Conservation (phyloP, 1,140 invertebrate species). For the Periplaneta americana region DNA sequence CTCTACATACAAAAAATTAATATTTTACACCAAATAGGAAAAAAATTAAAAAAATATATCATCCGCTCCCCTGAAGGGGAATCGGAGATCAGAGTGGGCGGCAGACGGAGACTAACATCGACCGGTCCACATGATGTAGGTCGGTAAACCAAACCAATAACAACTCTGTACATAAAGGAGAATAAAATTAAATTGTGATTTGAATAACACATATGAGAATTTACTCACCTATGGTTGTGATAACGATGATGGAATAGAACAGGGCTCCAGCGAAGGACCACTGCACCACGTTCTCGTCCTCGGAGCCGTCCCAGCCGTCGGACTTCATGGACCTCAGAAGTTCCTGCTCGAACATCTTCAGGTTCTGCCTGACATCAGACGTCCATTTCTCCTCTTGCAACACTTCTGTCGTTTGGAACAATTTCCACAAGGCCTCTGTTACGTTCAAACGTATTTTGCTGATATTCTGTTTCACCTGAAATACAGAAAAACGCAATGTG, state of each 20-base stretch:
- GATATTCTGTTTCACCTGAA: conserved; percentile 74
- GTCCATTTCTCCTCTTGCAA: conserved; percentile 71
- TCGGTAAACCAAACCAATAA: too few species aligned
- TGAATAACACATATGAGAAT: too few species aligned
- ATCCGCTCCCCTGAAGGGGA: too few species aligned
- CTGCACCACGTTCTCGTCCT: conserved; percentile 66
- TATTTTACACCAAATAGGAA: too few species aligned
- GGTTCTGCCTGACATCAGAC: conserved; percentile 45
- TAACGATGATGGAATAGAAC: conserved; percentile 96
- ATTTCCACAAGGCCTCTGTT: conserved; percentile 71
- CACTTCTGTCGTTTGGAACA: conserved; percentile 57
- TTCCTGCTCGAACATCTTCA: conserved; percentile 73
- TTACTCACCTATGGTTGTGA: conserved; percentile 90
- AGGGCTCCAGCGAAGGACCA: conserved; percentile 89
- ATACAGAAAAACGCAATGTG: conserved; percentile 22
- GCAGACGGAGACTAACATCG: too few species aligned
- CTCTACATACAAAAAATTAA: too few species aligned
- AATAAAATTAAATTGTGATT: too few species aligned
- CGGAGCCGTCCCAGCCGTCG: conserved; percentile 87
- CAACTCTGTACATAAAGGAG: too few species aligned
- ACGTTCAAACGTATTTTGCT: conserved; percentile 63
- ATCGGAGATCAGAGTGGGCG: too few species aligned
- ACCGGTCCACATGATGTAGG: too few species aligned
- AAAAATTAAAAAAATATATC: too few species aligned
- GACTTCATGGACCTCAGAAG: conserved; percentile 79